These are phyloP conservation scores for Hirtodrosophila trivittata DNA, from an alignment of 2,888 invertebrate species.

Conservation along the genomic window DNA sequence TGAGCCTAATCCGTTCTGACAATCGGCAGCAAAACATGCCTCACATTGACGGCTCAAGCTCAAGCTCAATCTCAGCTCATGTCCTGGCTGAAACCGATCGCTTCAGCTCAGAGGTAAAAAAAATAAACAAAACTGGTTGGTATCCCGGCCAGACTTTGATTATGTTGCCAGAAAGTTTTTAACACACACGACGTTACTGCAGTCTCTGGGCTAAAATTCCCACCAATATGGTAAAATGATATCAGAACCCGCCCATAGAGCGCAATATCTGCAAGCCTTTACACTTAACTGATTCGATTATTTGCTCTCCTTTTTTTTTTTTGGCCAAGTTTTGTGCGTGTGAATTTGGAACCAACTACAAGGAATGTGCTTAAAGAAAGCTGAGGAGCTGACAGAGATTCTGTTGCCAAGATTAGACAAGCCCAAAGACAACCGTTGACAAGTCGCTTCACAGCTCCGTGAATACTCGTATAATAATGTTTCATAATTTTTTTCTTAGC, in stretches of 20 bases:
- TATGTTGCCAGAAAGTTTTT: slow-evolving; percentile 49
- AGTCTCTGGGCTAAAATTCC: slow-evolving; percentile 65
- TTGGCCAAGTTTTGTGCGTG: slow-evolving; percentile 35
- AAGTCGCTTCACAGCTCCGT: slow-evolving; percentile 4
- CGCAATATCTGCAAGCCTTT: slow-evolving; percentile 80
- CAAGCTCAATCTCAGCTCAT: slow-evolving; percentile 35
- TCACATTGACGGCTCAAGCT: slow-evolving; percentile 27
- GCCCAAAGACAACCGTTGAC: neutral
- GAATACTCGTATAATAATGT: slow-evolving; percentile 46
- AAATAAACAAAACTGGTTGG: slow-evolving; percentile 50
- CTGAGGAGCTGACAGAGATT: neutral
- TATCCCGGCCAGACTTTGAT: slow-evolving; percentile 54
- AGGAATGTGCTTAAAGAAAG: too few relatives aligned
- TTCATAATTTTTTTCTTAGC: slow-evolving; percentile 53
- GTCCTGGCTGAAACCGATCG: slow-evolving; percentile 72
- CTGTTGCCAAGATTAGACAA: slow-evolving; percentile 23
- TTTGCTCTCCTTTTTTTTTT: slow-evolving; percentile 22
- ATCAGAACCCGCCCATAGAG: slow-evolving; percentile 37
- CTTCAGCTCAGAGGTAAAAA: slow-evolving; percentile 4
- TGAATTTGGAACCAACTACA: slow-evolving; percentile 41
- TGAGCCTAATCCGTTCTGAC: slow-evolving; percentile 69
- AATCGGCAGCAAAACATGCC: slow-evolving; percentile 75
- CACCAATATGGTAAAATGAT: slow-evolving; percentile 73
- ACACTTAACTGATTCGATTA: slow-evolving; percentile 77
- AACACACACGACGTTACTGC: slow-evolving; percentile 71